Evolutionary conservation across 1,140 invertebrate genomes (phyloP), one percentile per base, ranked within the genome.

Genomic region (Eriosoma lanigerum): DNA sequence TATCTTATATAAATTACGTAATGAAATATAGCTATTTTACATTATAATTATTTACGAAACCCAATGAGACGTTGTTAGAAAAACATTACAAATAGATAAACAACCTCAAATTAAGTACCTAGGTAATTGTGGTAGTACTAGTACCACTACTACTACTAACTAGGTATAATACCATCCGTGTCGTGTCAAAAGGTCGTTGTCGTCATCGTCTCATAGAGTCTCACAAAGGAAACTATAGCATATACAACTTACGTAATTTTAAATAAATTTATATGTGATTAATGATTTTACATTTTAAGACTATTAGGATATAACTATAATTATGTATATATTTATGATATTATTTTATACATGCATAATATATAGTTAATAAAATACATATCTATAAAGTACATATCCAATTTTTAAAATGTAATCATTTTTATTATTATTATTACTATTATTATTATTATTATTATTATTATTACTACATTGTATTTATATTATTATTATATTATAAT

Each of bases 361-460:
- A 29, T 60, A 60, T 29, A 60, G 26, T 72, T 52, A 26, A 29
- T 50, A 68, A 46, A n/a, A 78, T 62, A 78, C 75, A 78, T 78
- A 78, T 78, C 75, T 58, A 26, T 58, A 78, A 78, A 78, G 48
- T 60, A 21, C 75, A 78, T 78, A 78, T 78, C 75, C 75, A 46
- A 26, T 44, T 75, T 75, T 38, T 38, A 21, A 58, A 58, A 44
- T 56, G 72, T 76, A 76, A 76, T 76, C 38, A 19, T 58, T 78
- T 60, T 75, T 78, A 38, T 48, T 46, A 26, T 76, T 62, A 26
- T 62, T n/a, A 48, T 46, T 70, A 58, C 60, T 56, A 76, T 12
- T 75, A 72, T n/a, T n/a, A n/a, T n/a, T n/a, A n/a, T n/a, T n/a
- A n/a, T 29, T 44, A 72, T 21, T n/a, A 70, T n/a, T 66, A 66